Evolutionary conservation across 2,797 vertebrate species (phyloP).

Genomic region (Melanotaenia maccullochi): DNA sequence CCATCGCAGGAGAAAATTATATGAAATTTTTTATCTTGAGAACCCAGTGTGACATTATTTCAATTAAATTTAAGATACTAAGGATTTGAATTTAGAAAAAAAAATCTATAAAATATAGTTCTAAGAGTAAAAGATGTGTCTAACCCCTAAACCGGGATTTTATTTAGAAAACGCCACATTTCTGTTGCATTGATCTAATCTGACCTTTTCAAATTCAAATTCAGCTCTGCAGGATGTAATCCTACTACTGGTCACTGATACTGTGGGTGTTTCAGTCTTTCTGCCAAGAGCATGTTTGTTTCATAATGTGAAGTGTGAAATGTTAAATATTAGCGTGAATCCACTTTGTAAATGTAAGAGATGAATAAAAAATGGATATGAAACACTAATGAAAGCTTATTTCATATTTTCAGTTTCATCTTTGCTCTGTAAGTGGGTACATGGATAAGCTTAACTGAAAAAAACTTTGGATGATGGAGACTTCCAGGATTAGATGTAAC

Average conservation of each 20-base stretch:
- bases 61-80: not conserved
- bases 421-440: slow-evolving; percentile 18
- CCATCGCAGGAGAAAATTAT: slow-evolving; percentile 11
- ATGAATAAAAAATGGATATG: not conserved
- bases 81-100: not conserved
- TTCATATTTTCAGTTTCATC: slow-evolving; percentile 24
- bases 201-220: slow-evolving; percentile 14
- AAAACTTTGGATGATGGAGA: slow-evolving; percentile 31
- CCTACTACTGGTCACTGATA: not conserved
- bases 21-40: slow-evolving; percentile 12
- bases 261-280: not conserved
- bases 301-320: not conserved
- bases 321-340: slow-evolving; percentile 20
- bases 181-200: not conserved
- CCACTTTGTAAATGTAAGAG: not conserved
- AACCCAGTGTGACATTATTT: not conserved
- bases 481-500: slow-evolving; percentile 62
- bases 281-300: not conserved
- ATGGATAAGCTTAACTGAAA: slow-evolving; percentile 34
- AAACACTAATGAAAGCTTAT: slow-evolving; percentile 12
- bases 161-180: not conserved
- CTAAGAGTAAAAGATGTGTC: not conserved
- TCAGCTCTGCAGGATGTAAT: not conserved
- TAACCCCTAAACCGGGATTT: not conserved
- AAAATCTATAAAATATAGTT: slow-evolving; percentile 6